Conservation (phyloP, 64 coral and sea anemone genomes). For the Porites lutea region DNA sequence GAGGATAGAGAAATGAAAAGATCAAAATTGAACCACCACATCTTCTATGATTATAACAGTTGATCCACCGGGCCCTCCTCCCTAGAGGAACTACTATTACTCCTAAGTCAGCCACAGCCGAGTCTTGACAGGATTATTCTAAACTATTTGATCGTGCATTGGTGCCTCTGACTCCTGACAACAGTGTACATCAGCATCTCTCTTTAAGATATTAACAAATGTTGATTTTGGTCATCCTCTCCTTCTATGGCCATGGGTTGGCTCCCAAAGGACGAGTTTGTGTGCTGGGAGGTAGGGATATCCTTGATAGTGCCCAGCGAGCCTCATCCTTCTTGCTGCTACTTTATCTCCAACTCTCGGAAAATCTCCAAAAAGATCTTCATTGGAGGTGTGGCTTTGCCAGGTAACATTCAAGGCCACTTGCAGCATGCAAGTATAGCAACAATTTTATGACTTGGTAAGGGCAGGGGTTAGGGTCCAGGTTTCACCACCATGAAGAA, state of each 20-base stretch:
- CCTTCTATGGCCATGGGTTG: not conserved
- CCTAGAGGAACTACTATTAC: not conserved
- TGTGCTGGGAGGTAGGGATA: too few relatives aligned
- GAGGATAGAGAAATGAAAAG: too few relatives aligned
- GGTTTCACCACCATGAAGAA: conserved; percentile 18
- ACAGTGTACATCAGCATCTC: not conserved
- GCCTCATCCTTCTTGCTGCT: too few relatives aligned
- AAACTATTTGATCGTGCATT: not conserved
- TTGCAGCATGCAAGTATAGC: not conserved
- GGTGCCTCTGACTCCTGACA: not conserved
- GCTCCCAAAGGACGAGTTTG: too few relatives aligned
- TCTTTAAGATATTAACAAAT: not conserved
- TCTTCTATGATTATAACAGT: too few relatives aligned
- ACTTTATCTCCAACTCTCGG: too few relatives aligned
- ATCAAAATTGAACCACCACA: too few relatives aligned
- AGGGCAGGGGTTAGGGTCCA: not conserved
- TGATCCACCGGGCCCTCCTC: too few relatives aligned
- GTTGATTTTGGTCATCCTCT: too few relatives aligned
- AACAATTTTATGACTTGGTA: not conserved
- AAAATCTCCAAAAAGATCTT: not conserved
- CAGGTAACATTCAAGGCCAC: not conserved
- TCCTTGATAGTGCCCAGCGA: too few relatives aligned
- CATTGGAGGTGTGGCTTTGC: not conserved
- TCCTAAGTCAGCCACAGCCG: not conserved
- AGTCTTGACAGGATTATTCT: not conserved